Conservation (phyloP, 1,140 invertebrate species). For the Amphibalanus amphitrite region DNA sequence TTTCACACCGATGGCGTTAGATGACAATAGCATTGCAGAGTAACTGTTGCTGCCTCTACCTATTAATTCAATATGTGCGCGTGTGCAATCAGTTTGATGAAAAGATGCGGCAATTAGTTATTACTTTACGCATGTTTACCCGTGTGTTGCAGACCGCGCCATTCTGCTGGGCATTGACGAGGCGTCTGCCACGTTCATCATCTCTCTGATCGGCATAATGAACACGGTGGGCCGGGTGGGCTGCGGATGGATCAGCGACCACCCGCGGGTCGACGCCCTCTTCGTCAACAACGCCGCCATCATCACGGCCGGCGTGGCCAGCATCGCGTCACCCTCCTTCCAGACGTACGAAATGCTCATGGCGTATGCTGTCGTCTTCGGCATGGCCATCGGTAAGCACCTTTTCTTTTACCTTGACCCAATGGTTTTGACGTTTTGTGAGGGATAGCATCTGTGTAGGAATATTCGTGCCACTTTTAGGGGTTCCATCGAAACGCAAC, state of each 20-base stretch:
- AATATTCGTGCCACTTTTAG: too few relatives aligned
- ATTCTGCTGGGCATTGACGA: slow-evolving; percentile 29
- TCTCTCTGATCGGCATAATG: slow-evolving; percentile 75
- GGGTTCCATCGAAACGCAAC: too few relatives aligned
- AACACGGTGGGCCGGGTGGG: slow-evolving; percentile 75
- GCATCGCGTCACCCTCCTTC: slow-evolving; percentile 56
- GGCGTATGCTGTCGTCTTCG: slow-evolving; percentile 63
- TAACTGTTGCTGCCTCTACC: too few relatives aligned
- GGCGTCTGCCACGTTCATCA: slow-evolving; percentile 42
- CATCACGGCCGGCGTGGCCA: slow-evolving; percentile 62
- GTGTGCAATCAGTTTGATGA: too few relatives aligned
- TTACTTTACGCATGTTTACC: too few relatives aligned
- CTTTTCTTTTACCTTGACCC: too few relatives aligned
- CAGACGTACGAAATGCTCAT: slow-evolving; percentile 40
- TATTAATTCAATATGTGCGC: too few relatives aligned
- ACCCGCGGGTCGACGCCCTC: slow-evolving; percentile 53
- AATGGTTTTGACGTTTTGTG: too few relatives aligned
- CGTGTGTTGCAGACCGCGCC: slow-evolving; percentile 27
- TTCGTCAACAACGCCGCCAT: slow-evolving; percentile 79
- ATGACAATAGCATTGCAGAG: too few relatives aligned
- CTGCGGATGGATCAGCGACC: slow-evolving; percentile 60
- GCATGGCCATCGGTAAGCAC: slow-evolving; percentile 70
- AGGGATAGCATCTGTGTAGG: too few relatives aligned
- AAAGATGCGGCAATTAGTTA: too few relatives aligned
- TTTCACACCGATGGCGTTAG: too few relatives aligned